A percentile compares a stretch with the other conserved stretches of the same genome.
Conservation (phyloP, 2,113 vertebrate species). For the Urocitellus parryii region DNA sequence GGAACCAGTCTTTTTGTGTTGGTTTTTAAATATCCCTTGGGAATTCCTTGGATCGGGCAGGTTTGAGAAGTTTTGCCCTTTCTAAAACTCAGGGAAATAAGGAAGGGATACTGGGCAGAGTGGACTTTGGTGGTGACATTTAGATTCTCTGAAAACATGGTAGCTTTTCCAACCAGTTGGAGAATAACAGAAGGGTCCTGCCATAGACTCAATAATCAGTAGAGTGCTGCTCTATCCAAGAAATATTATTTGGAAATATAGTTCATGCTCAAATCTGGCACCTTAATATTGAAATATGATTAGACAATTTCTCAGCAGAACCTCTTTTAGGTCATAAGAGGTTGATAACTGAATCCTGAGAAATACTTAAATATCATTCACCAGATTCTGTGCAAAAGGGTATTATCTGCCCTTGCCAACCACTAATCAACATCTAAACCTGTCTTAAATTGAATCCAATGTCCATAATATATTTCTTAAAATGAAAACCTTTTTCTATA, state of each 20-base stretch:
- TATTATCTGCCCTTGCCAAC: neutral
- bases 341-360: neutral
- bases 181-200: neutral
- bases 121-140: neutral
- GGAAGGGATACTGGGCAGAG: neutral
- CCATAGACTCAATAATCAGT: neutral
- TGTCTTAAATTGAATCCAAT: neutral
- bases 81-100: neutral
- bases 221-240: neutral
- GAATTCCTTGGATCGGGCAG: neutral
- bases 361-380: neutral
- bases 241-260: constrained; percentile 34
- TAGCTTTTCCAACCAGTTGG: neutral
- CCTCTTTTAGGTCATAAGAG: neutral
- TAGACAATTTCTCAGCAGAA: neutral
- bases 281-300: neutral
- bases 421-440: neutral
- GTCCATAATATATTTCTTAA: neutral
- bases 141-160: neutral
- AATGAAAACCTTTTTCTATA: neutral
- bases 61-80: neutral
- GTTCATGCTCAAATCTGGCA: neutral
- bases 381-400: neutral
- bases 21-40: neutral
- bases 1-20: neutral